Base-by-base conservation (phyloP, 1,140 invertebrate species). In the Trichonephila inaurata region DNA sequence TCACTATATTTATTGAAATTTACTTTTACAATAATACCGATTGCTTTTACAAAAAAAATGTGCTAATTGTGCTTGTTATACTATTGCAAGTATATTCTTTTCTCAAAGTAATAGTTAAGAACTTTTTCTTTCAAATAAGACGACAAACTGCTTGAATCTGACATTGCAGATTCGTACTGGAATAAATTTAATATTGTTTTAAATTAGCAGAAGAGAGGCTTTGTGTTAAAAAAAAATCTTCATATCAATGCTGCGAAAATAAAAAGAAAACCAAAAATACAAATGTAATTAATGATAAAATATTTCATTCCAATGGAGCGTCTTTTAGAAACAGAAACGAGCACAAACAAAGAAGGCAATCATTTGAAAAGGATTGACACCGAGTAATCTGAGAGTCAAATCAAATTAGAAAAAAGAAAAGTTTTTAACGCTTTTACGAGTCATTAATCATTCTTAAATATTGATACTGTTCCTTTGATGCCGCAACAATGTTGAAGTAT, bases 361-460 rank as follows among this genome's bases (percentile, higher is more conserved):
- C 28, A 24, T 33, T 33, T 62, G 58, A 87, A 87, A 64, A 28
- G n/a, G 58, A 61, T 62, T 61, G 58, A 87, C 85, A 87, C 18
- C 14, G 28, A 61, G 85, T 87, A 87, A 87, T 87, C 85, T 64
- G 60, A 62, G 85, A 87, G 28, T 62, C 58, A 87, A 87, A 87
- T 87, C 28, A 87, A 77, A 77, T 77, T 77, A 77, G 72, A 77
- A 77, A 77, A 90, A 90, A 81, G 21, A 14, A 72, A 19, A n/a
- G 12, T 81, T 90, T 90, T 90, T 62, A 69, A 69, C 19, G 61
- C 61, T 87, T 81, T 51, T 81, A n/a, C 10, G n/a, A 18, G 21
- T 85, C 90, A 91, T 91, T 91, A 91, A 91, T 91, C 90, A 83
- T 85, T 64, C 19, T 77, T 83, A 91, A 91, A 85, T 91, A 85